A percentile compares a stretch with the other conserved stretches of the same genome.
Conservation (phyloP, 2,888 invertebrate genomes). For the Melangyna quadrimaculata region DNA sequence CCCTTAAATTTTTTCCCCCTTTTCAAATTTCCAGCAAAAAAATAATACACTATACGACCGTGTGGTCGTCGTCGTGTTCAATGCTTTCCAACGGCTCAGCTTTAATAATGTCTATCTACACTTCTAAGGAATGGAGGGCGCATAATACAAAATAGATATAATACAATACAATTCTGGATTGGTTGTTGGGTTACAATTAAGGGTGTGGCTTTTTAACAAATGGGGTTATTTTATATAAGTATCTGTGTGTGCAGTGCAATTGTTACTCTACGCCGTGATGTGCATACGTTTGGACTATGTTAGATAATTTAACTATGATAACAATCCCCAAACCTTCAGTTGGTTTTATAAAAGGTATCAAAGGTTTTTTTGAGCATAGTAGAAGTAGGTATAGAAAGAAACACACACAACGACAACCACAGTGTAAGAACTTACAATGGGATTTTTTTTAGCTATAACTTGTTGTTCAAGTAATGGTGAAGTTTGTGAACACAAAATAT, state of each 20-base stretch:
- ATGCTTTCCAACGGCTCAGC: slow-evolving; percentile 47
- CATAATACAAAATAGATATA: slow-evolving; percentile 43
- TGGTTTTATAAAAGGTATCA: slow-evolving; percentile 56
- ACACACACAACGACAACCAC: neutral
- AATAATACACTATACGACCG: neutral
- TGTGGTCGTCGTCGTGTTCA: slow-evolving; percentile 12
- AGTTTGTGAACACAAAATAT: neutral
- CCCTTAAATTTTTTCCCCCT: slow-evolving; percentile 68
- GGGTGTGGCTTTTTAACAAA: slow-evolving; percentile 68
- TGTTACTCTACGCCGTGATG: neutral
- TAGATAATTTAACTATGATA: slow-evolving; percentile 65
- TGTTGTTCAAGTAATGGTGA: slow-evolving; percentile 17
- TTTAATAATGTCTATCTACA: slow-evolving; percentile 33
- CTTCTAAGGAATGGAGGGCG: slow-evolving; percentile 18
- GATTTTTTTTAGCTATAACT: neutral
- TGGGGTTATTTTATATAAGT: slow-evolving; percentile 45
- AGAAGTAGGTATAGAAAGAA: neutral
- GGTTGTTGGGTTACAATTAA: slow-evolving; percentile 73
- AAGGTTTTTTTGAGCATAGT: slow-evolving; percentile 10
- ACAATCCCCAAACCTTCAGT: slow-evolving; percentile 57
- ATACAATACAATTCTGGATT: slow-evolving; percentile 73
- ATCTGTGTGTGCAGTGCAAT: neutral
- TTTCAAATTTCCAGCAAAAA: slow-evolving; percentile 32
- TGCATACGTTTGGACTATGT: slow-evolving; percentile 46
- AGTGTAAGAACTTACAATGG: neutral